phyloP scores from a whole-genome alignment of 2,888 invertebrate genomes.

The Dynastes hyllus region DNA sequence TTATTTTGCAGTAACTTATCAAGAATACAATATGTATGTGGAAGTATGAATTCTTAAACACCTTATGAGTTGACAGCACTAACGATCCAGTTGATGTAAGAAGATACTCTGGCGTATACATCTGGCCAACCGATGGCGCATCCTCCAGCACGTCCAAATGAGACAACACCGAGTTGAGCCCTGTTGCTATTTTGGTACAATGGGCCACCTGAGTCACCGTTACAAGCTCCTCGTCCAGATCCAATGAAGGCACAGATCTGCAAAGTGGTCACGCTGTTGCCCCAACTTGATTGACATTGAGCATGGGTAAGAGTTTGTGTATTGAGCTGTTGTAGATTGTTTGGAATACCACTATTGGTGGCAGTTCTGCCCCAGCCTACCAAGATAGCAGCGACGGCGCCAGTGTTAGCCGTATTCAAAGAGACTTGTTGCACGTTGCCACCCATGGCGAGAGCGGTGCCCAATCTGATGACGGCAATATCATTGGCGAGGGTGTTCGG shows the following conservation, averaged over 20 bases:
- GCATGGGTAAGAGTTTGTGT: conserved; percentile 72
- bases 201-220: conserved; percentile 76
- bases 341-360: conserved; percentile 74
- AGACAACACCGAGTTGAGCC: conserved; percentile 72
- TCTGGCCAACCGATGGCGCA: conserved; percentile 74
- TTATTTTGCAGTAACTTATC: too few relatives aligned
- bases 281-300: conserved; percentile 72
- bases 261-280: conserved; percentile 68
- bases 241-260: conserved; percentile 77
- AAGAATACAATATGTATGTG: too few relatives aligned
- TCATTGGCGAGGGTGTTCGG: conserved; percentile 55
- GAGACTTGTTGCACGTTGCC: conserved; percentile 51
- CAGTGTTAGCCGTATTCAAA: conserved; percentile 39
- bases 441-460: conserved; percentile 46
- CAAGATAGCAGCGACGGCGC: conserved; percentile 39
- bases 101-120: conserved; percentile 72
- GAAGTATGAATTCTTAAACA: too few relatives aligned
- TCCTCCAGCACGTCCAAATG: conserved; percentile 72
- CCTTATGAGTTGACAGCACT: background rate
- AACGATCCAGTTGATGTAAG: conserved; percentile 71
- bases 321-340: conserved; percentile 74
- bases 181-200: conserved; percentile 66
- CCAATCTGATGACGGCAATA: conserved; percentile 55
- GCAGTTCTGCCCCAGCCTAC: conserved; percentile 62
- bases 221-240: conserved; percentile 75